Evolutionary conservation across 1,140 invertebrate genomes (phyloP).

Genomic region (Drosophila pruinosa): DNA sequence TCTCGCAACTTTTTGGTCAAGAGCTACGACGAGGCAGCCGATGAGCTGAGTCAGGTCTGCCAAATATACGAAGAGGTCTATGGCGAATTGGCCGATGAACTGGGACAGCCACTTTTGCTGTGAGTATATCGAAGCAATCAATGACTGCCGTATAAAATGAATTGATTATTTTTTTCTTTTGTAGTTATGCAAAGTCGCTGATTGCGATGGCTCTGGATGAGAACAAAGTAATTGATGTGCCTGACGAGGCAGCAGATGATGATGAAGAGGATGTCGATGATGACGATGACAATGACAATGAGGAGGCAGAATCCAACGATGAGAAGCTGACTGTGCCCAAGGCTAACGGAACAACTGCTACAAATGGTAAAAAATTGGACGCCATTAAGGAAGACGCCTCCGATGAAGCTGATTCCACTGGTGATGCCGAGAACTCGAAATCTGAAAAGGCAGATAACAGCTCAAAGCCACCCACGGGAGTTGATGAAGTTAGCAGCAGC

Average conservation of each 20-base stretch:
- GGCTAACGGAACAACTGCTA: conserved; percentile 50
- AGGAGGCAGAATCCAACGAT: conserved; percentile 47
- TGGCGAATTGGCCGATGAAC: conserved; percentile 88
- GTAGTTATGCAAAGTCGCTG: conserved; percentile 84
- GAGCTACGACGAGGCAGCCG: conserved; percentile 88
- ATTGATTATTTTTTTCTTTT: conserved; percentile 6
- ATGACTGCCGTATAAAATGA: neutral
- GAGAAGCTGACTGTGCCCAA: conserved; percentile 15
- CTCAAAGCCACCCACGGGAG: conserved; percentile 54
- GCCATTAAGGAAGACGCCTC: conserved; percentile 50
- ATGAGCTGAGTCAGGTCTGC: conserved; percentile 88
- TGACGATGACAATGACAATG: conserved; percentile 81
- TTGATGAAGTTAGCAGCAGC: conserved; percentile 70
- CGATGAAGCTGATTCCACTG: conserved; percentile 71
- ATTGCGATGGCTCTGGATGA: conserved; percentile 90
- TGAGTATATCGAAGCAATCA: conserved; percentile 40
- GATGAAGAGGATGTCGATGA: conserved; percentile 82
- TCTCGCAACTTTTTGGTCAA: conserved; percentile 89
- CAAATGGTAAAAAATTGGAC: conserved; percentile 57
- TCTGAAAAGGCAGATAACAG: conserved; percentile 8
- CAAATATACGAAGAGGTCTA: conserved; percentile 86
- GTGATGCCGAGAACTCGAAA: conserved; percentile 53
- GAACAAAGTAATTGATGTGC: conserved; percentile 87
- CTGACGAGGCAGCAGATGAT: conserved; percentile 84
- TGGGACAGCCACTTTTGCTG: conserved; percentile 90